A percentile compares a stretch with the other conserved stretches of the same genome.
Evolutionary conservation across 2,888 invertebrate species (phyloP).

Genomic region (Netelia inedita): DNA sequence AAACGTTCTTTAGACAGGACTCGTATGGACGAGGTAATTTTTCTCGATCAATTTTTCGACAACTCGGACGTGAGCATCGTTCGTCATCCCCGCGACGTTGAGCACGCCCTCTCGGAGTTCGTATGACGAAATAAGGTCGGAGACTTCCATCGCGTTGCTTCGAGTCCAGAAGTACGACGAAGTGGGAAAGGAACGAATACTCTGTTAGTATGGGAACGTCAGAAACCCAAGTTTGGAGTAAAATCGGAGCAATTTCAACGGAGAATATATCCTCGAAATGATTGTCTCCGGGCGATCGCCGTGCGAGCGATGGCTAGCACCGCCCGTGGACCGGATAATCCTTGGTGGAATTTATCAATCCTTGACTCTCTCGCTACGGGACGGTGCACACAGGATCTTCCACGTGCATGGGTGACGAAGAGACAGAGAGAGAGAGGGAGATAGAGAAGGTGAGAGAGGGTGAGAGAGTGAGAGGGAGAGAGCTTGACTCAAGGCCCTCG

Average conservation of each 20-base stretch:
- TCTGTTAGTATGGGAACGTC: constrained; percentile 28
- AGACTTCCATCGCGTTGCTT: constrained; percentile 28
- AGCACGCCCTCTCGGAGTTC: no score
- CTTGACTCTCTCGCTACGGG: constrained; percentile 35
- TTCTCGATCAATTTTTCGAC: constrained; percentile 77
- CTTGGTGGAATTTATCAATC: constrained; percentile 76
- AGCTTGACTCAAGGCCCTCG: constrained; percentile 36
- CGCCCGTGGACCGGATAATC: constrained; percentile 74
- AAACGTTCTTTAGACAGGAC: not conserved
- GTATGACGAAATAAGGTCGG: constrained; percentile 7
- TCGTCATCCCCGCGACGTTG: constrained; percentile 51
- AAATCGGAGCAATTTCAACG: constrained; percentile 35
- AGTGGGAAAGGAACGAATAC: not conserved
- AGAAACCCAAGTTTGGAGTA: constrained; percentile 54
- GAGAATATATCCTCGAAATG: constrained; percentile 65
- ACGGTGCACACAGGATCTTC: constrained; percentile 24
- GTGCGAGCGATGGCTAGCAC: constrained; percentile 41
- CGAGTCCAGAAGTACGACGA: constrained; percentile 8
- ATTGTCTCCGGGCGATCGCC: constrained; percentile 71
- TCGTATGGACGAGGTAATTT: constrained; percentile 71
- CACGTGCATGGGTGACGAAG: constrained; percentile 53
- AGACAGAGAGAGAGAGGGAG: not conserved
- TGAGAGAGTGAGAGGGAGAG: no score
- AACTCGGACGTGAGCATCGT: constrained; percentile 66
- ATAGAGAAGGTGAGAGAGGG: no score